Evolutionary conservation across 2,113 vertebrate genomes (phyloP).

Genomic region (Edolisoma coerulescens): DNA sequence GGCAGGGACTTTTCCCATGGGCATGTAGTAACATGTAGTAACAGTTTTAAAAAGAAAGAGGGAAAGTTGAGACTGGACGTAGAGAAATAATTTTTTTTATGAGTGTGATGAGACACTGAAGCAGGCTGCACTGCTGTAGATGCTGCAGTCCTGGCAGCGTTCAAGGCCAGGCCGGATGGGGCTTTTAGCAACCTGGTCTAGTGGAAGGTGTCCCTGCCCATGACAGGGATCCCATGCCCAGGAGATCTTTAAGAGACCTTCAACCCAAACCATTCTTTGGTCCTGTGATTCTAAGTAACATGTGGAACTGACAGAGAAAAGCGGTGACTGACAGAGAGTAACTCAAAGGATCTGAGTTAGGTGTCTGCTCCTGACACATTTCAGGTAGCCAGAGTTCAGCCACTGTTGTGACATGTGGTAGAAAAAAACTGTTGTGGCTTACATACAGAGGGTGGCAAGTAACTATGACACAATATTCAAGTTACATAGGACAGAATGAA

Average conservation of each 20-base stretch:
- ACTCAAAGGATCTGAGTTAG: background rate
- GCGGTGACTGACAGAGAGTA: background rate
- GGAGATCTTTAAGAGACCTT: background rate
- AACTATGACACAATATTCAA: background rate
- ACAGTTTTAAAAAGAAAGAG: background rate
- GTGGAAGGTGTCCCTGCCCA: background rate
- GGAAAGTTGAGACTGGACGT: background rate
- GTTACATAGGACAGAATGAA: background rate
- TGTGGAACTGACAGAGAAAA: accelerated
- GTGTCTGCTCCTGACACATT: background rate
- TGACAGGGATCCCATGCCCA: background rate
- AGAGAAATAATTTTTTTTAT: background rate
- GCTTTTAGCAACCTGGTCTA: background rate
- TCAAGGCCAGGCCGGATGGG: background rate
- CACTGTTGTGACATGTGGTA: background rate
- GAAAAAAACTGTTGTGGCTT: background rate
- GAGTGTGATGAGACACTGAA: background rate
- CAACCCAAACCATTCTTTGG: background rate
- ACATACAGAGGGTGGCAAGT: background rate
- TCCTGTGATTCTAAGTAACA: background rate
- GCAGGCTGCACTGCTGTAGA: background rate
- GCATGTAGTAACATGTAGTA: background rate
- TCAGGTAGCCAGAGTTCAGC: background rate
- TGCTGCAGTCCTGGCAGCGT: background rate
- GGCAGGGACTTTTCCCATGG: background rate